These are phyloP conservation scores for Candidula unifasciata DNA, from an alignment of 2,888 invertebrate species.

Conservation along the genomic window DNA sequence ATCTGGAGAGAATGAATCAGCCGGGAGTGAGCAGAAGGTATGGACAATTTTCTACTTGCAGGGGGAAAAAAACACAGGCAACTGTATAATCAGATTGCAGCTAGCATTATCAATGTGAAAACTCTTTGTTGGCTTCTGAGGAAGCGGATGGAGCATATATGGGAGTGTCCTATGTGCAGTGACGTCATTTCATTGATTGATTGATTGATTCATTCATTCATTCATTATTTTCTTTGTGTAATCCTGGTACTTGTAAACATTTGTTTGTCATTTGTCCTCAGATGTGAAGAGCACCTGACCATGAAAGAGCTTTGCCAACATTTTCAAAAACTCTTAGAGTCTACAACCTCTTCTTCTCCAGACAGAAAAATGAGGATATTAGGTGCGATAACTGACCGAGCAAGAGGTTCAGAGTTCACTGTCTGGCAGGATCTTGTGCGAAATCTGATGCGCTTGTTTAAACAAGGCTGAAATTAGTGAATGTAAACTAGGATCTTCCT, in stretches of 20 bases:
- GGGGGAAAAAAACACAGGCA: too few relatives aligned
- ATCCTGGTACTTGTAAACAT: neutral
- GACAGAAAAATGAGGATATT: constrained; percentile 12
- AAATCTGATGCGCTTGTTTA: neutral
- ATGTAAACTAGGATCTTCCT: too few relatives aligned
- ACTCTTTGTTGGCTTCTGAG: too few relatives aligned
- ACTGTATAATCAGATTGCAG: too few relatives aligned
- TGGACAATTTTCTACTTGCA: too few relatives aligned
- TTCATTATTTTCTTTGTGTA: neutral
- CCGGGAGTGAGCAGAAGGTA: too few relatives aligned
- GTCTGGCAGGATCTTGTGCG: constrained; percentile 33
- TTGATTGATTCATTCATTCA: neutral
- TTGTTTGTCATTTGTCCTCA: neutral
- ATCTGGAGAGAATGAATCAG: too few relatives aligned
- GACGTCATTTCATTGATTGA: neutral
- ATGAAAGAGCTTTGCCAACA: neutral
- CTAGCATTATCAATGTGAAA: too few relatives aligned
- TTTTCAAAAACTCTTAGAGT: constrained; percentile 3
- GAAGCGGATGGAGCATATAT: too few relatives aligned
- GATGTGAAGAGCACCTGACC: constrained; percentile 1
- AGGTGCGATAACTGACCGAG: neutral
- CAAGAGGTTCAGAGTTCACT: constrained; percentile 19
- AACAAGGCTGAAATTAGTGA: neutral
- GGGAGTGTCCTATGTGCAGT: too few relatives aligned
- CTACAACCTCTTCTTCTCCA: neutral